These are phyloP conservation scores for Hypercompe scribonia DNA, from an alignment of 2,888 invertebrate species.

Conservation along the genomic window DNA sequence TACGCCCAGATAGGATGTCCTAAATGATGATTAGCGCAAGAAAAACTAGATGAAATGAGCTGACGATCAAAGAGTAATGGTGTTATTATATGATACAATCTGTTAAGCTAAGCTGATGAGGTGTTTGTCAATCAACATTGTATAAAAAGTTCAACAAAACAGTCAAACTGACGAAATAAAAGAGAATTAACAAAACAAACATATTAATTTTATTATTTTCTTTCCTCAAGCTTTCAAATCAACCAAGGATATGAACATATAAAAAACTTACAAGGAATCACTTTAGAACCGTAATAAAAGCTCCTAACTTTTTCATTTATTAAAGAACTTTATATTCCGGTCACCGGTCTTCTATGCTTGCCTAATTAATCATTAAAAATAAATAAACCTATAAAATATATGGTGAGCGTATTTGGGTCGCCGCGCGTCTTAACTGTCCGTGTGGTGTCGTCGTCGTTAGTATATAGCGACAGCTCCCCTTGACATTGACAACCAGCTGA, in stretches of 20 bases:
- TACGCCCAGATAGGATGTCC: too few relatives aligned
- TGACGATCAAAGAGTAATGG: too few relatives aligned
- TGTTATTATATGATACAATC: too few relatives aligned
- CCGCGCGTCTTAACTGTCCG: conserved; percentile 55
- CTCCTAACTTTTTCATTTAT: not conserved
- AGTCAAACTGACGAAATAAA: not conserved
- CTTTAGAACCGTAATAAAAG: not conserved
- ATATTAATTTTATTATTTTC: not conserved
- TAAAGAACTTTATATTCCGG: not conserved
- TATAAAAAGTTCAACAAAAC: not conserved
- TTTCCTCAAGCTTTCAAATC: not conserved
- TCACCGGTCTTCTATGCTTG: not conserved
- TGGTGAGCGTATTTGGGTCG: conserved; percentile 36
- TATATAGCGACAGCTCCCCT: conserved; percentile 44
- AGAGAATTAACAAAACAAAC: not conserved
- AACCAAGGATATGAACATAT: not conserved
- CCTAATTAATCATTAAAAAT: not conserved
- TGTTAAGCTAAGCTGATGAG: not conserved
- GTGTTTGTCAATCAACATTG: too few relatives aligned
- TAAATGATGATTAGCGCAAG: too few relatives aligned
- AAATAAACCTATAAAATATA: conserved; percentile 19
- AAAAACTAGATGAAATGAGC: too few relatives aligned
- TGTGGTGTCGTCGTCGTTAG: conserved; percentile 36
- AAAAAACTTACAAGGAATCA: not conserved
- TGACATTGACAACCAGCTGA: conserved; percentile 32